Base-by-base conservation (phyloP, 1,140 invertebrate species). In the Drosophila parabipectinata region DNA sequence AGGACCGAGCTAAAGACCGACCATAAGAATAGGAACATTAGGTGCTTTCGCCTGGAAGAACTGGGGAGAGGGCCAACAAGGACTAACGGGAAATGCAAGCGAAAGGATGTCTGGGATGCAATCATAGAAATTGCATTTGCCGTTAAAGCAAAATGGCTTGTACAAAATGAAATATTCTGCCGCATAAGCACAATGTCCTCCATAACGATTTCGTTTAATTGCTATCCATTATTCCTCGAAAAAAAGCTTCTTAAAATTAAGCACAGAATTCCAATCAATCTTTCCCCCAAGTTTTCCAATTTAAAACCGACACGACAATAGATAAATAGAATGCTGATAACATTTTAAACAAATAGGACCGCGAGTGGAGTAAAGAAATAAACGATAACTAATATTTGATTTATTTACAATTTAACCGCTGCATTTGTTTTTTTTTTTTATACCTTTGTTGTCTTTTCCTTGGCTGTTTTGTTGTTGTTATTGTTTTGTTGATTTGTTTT, bases 61-160 rank as follows among this genome's bases (percentile, higher is more conserved):
- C 5, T 14, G 14, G 26, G 24, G 30, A 18, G 50, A 34, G 30
- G 63, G 34, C 41, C 61, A 44, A 24, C 3, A 3, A 54, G 32
- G 58, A 62, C 21, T 32, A 66, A 50, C 48, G 62, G 62, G 30
- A 66, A 62, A 66, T 67, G 63, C 63, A 51, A 34, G 59, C 59
- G 50, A 45, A 26, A 28, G 26, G 50, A 76, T 60, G 72, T 55
- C 50, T 54, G 58, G 63, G 63, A 60, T 67, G 72, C 77, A 82
- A 82, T 85, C 77, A 87, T 85, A 74, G 77, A 67, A 85, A 85
- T 85, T 82, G 82, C 82, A 85, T 77, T 71, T 63, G 55, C 74
- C 77, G 75, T 79, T 79, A 79, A 60, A 74, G 76, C 80, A 79
- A 84, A 79, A 60, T 61, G 75, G 64, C 57, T 56, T 52, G 47